A percentile compares a stretch with the other conserved stretches of the same genome.
These are phyloP conservation scores for Aradophagus sp. DNA, from an alignment of 1,140 invertebrate genomes.

Conservation along the genomic window DNA sequence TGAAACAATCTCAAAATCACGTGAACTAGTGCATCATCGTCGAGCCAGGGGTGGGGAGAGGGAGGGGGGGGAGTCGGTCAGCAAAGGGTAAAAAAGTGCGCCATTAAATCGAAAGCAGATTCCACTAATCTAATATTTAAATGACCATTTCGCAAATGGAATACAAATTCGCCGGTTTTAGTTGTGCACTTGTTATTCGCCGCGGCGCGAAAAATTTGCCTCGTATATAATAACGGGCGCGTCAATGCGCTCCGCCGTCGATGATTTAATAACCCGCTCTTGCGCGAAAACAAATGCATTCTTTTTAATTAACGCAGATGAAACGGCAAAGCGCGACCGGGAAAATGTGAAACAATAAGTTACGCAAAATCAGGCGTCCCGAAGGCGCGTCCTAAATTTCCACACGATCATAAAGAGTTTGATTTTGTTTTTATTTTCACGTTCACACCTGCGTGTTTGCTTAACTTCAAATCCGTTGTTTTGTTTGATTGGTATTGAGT, in stretches of 20 bases:
- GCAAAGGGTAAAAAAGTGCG: slow-evolving; percentile 19
- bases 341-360: slow-evolving; percentile 47
- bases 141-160: slow-evolving; percentile 26
- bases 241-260: slow-evolving; percentile 4
- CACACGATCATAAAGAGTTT: too few species aligned
- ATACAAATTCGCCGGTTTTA: slow-evolving; percentile 26
- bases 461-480: too few species aligned
- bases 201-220: slow-evolving; percentile 5
- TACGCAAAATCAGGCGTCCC: too few species aligned
- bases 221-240: background rate
- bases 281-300: slow-evolving; percentile 20
- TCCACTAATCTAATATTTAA: slow-evolving; percentile 41
- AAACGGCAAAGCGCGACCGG: slow-evolving; percentile 4
- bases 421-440: too few species aligned
- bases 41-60: too few species aligned
- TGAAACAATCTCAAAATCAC: slow-evolving; percentile 27
- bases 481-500: too few species aligned
- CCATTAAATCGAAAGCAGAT: slow-evolving; percentile 41
- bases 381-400: too few species aligned
- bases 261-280: slow-evolving; percentile 28
- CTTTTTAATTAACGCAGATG: slow-evolving; percentile 38
- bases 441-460: too few species aligned
- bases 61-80: too few species aligned
- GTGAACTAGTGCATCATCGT: too few species aligned
- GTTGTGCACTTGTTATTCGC: slow-evolving; percentile 17